These are phyloP conservation scores for Pocota personata DNA, from an alignment of 2,888 invertebrate genomes.

Conservation along the genomic window DNA sequence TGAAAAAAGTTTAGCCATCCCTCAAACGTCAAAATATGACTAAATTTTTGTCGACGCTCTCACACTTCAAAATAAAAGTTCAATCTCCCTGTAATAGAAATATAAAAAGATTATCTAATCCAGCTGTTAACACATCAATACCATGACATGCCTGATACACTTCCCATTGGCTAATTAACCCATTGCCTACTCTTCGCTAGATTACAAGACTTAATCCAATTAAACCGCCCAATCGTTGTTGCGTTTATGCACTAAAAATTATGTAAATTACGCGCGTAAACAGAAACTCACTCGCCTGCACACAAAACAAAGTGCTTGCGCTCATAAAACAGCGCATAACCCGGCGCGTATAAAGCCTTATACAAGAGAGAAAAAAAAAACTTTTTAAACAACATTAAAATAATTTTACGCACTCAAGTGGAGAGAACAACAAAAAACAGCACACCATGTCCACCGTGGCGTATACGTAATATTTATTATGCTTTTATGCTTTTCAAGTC, in stretches of 20 bases:
- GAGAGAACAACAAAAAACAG: constrained; percentile 26
- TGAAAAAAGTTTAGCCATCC: no score
- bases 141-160: background rate
- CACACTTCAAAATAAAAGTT: no score
- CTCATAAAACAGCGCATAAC: constrained; percentile 17
- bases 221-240: constrained; percentile 43
- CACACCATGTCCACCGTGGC: constrained; percentile 43
- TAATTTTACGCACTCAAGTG: constrained; percentile 51
- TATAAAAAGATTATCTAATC: constrained; percentile 7
- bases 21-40: no score
- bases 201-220: constrained; percentile 24
- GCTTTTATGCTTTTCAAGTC: constrained; percentile 41
- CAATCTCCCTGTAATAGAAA: background rate
- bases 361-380: constrained; percentile 1
- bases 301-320: background rate
- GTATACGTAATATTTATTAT: constrained; percentile 68
- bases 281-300: background rate
- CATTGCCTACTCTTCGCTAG: background rate
- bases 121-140: constrained; percentile 16
- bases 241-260: constrained; percentile 66
- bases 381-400: background rate
- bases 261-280: constrained; percentile 56
- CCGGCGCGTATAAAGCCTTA: background rate
- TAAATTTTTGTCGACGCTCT: no score
- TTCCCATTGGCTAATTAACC: constrained; percentile 6